phyloP scores from a whole-genome alignment of 2,797 vertebrate species.

The Cygnus olor region DNA sequence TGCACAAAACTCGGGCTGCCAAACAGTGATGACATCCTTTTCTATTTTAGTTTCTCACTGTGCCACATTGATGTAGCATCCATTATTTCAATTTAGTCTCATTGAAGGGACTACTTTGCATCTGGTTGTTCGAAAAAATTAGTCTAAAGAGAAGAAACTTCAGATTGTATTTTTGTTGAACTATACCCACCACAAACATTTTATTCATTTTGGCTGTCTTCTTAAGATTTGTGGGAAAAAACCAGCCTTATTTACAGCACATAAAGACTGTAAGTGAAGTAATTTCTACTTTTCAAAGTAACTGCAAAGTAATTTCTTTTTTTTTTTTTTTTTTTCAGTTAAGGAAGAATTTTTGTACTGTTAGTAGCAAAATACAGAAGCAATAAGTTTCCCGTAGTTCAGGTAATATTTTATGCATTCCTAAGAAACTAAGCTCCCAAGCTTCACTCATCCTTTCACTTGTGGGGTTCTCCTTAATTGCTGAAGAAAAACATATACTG shows the following conservation, averaged over 20 bases:
- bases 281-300: neutral
- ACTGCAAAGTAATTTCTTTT: constrained; percentile 2
- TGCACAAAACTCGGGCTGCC: constrained; percentile 42
- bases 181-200: constrained; percentile 37
- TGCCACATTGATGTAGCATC: constrained; percentile 57
- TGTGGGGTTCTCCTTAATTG: neutral
- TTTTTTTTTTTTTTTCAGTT: constrained; percentile 21
- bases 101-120: constrained; percentile 52
- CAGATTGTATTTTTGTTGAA: constrained; percentile 25
- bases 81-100: constrained; percentile 36
- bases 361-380: constrained; percentile 9
- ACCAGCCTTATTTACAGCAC: neutral
- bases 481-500: neutral
- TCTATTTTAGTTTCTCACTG: constrained; percentile 51
- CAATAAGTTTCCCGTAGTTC: neutral
- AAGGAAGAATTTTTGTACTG: constrained; percentile 27
- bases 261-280: neutral
- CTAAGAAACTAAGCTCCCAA: constrained; percentile 25
- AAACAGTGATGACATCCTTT: constrained; percentile 44
- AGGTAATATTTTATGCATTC: constrained; percentile 24
- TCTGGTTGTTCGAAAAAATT: constrained; percentile 49
- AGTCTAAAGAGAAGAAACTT: constrained; percentile 46
- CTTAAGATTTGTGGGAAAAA: constrained; percentile 37
- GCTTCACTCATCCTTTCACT: constrained; percentile 6
- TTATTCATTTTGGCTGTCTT: constrained; percentile 42